A percentile compares a stretch with the other conserved stretches of the same genome.
Evolutionary conservation across 2,888 invertebrate species (phyloP).

Genomic region (Chirona hameri): DNA sequence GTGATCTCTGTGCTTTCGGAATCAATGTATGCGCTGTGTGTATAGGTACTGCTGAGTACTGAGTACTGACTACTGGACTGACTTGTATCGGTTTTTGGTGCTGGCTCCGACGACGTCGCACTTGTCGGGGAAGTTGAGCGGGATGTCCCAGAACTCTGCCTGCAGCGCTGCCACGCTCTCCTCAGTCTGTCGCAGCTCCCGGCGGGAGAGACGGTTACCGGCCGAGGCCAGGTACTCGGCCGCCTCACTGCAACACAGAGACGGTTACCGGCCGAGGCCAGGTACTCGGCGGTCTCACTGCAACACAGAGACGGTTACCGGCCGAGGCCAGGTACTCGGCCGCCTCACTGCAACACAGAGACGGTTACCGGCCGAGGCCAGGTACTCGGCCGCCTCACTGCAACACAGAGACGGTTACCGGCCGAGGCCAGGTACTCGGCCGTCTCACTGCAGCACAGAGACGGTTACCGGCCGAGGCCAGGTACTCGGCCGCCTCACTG

Average conservation of each 20-base stretch:
- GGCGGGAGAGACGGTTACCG: slow-evolving; percentile 54
- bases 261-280: too few relatives aligned
- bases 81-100: slow-evolving; percentile 74
- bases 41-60: too few relatives aligned
- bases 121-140: slow-evolving; percentile 85
- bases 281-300: too few relatives aligned
- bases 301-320: slow-evolving; percentile 35
- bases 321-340: too few relatives aligned
- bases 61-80: too few relatives aligned
- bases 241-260: slow-evolving; percentile 40
- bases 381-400: slow-evolving; percentile 51
- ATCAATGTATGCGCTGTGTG: too few relatives aligned
- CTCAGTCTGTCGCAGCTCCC: slow-evolving; percentile 53
- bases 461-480: slow-evolving; percentile 57
- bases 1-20: too few relatives aligned
- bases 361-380: slow-evolving; percentile 56
- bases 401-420: not conserved
- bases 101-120: slow-evolving; percentile 84
- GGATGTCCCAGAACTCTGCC: slow-evolving; percentile 92
- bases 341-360: slow-evolving; percentile 45
- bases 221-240: slow-evolving; percentile 57
- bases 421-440: too few relatives aligned
- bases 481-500: slow-evolving; percentile 53
- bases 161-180: slow-evolving; percentile 58
- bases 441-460: not conserved